A percentile compares a stretch with the other conserved stretches of the same genome.
These are phyloP conservation scores for Glaucidium brasilianum DNA, from an alignment of 2,113 vertebrate species.

Conservation along the genomic window DNA sequence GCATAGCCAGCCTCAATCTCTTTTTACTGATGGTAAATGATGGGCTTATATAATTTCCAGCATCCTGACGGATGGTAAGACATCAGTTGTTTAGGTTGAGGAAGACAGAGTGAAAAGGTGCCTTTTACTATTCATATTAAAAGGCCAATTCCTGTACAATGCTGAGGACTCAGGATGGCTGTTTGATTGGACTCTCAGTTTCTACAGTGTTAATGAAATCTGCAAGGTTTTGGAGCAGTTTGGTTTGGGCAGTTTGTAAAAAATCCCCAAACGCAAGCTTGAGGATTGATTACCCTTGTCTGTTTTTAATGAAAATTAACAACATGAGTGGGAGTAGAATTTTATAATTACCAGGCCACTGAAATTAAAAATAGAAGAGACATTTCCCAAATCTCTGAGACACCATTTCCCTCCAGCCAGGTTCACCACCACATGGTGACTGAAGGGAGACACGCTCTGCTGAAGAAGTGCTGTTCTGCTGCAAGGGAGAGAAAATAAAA, in stretches of 20 bases:
- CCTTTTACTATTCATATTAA: background rate
- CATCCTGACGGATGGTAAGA: slow-evolving; percentile 1
- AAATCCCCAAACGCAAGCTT: background rate
- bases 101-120: background rate
- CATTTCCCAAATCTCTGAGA: background rate
- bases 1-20: background rate
- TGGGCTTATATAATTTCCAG: slow-evolving; percentile 32
- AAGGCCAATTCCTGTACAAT: background rate
- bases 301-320: slow-evolving; percentile 48
- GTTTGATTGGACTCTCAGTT: background rate
- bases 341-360: slow-evolving; percentile 26
- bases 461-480: background rate
- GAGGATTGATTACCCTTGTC: slow-evolving; percentile 45
- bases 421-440: background rate
- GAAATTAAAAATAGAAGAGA: slow-evolving; percentile 16
- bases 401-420: background rate
- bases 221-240: background rate
- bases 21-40: slow-evolving; percentile 4
- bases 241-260: background rate
- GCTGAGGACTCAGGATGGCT: background rate
- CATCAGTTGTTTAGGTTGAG: background rate
- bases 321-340: background rate
- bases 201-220: background rate
- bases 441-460: background rate
- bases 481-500: slow-evolving; percentile 22